These are phyloP conservation scores for Pachypanchax playfairii DNA, from an alignment of 2,113 vertebrate species.

Conservation along the genomic window DNA sequence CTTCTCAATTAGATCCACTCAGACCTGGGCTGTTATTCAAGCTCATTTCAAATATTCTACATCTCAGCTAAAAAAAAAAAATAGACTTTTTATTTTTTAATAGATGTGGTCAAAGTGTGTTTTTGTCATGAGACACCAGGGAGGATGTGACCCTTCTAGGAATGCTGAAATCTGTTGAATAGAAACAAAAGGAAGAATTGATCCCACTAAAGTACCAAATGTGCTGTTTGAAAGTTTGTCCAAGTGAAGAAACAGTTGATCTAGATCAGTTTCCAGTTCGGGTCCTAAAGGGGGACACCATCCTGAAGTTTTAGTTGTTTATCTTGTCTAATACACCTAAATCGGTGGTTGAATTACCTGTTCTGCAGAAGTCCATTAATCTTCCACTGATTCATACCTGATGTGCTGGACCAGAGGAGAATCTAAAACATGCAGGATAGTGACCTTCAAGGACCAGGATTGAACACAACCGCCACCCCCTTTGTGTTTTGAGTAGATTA, in stretches of 20 bases:
- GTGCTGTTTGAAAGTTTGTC: slow-evolving; percentile 25
- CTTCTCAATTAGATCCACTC: slow-evolving; percentile 76
- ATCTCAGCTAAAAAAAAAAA: slow-evolving; percentile 70
- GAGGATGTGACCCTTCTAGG: slow-evolving; percentile 75
- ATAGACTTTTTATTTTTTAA: slow-evolving; percentile 76
- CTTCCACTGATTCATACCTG: too few species aligned
- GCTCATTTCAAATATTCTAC: slow-evolving; percentile 72
- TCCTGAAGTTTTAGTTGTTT: too few species aligned
- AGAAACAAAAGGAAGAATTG: slow-evolving; percentile 56
- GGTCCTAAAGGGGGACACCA: too few species aligned
- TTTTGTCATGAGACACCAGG: slow-evolving; percentile 65
- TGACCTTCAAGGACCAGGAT: too few species aligned
- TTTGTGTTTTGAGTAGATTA: too few species aligned
- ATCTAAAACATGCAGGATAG: too few species aligned
- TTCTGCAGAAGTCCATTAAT: too few species aligned
- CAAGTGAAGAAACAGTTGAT: slow-evolving; percentile 39
- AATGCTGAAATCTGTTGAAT: slow-evolving; percentile 63
- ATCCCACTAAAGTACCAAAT: slow-evolving; percentile 57
- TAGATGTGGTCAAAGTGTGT: slow-evolving; percentile 74
- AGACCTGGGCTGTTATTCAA: slow-evolving; percentile 56
- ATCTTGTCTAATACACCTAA: too few species aligned
- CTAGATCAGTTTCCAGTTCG: slow-evolving; percentile 27
- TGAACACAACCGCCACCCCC: too few species aligned
- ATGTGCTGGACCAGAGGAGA: too few species aligned
- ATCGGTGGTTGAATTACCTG: too few species aligned